Base-by-base conservation (phyloP, 1,140 invertebrate genomes). In the Drosophila sproati region DNA sequence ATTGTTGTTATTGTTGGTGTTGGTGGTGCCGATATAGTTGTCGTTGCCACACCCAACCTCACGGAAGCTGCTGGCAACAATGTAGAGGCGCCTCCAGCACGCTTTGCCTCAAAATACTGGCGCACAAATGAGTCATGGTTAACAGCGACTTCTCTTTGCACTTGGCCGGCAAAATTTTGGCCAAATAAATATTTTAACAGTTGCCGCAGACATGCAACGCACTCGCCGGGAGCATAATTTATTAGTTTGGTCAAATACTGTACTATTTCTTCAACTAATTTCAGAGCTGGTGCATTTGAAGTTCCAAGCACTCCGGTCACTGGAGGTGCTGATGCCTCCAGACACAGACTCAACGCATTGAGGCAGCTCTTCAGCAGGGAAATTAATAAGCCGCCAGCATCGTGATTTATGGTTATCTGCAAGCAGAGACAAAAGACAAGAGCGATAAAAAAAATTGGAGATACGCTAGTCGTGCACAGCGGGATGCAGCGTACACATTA, bases 101-200 rank as follows among this genome's bases (percentile, higher is more conserved):
- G 69, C 71, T 80, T 89, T 60, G 80, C 88, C 77, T 41, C 77
- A 80, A 92, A 92, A 73, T 89, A 91, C 56, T 91, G 71, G 31
- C 77, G 80, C 67, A 87, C 77, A 60, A 90, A 88, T 70, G 87
- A 55, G 61, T 67, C 39, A 67, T 92, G 78, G 62, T 86, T 73
- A 39, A 77, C 87, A 66, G 59, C 32, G 77, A 45, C 57, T 47
- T 77, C 77, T 70, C 59, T 52, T 41, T 63, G 73, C 72, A 80
- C 76, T 71, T 82, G 72, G 57, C 94, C 94, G 37, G 94, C 93
- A 64, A 96, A 93, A 93, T 97, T 97, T 31, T 95, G 95, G 35
- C 95, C 95, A 93, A 97, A 97, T 57, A 97, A 93, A 86, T 95
- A 96, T 92, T 97, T 97, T 47, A 98, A 92, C 52, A 98, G 87